Evolutionary conservation across 2,888 invertebrate species (phyloP).

Genomic region (Cerastis leucographa): DNA sequence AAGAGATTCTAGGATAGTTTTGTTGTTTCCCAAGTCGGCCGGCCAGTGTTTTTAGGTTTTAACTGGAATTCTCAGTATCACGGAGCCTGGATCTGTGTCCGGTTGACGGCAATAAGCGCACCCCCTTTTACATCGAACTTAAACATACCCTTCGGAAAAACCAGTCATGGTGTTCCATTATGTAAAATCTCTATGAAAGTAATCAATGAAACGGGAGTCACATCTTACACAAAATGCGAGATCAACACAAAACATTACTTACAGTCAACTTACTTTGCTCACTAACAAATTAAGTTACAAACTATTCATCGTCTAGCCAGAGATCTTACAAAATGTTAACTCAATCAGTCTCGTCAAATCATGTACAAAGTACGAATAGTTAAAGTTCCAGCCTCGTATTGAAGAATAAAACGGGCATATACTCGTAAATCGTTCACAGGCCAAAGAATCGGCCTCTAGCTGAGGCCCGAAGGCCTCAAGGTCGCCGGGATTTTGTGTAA

Average conservation of each 20-base stretch:
- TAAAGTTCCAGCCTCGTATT: conserved; percentile 39
- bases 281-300: conserved; percentile 37
- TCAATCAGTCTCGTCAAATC: conserved; percentile 54
- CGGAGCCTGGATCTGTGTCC: too few relatives aligned
- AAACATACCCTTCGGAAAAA: background rate
- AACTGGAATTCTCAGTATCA: too few relatives aligned
- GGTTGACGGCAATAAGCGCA: too few relatives aligned
- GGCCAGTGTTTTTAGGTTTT: too few relatives aligned
- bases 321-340: conserved; percentile 35
- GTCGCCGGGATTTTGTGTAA: conserved; percentile 59
- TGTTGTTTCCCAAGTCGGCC: too few relatives aligned
- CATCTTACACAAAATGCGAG: background rate
- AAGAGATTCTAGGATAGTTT: background rate
- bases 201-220: background rate
- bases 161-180: background rate
- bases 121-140: too few relatives aligned
- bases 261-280: background rate
- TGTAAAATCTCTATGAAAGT: background rate
- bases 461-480: conserved; percentile 57
- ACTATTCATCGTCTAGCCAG: conserved; percentile 15
- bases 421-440: conserved; percentile 74
- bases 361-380: conserved; percentile 30
- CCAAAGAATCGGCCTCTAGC: conserved; percentile 64
- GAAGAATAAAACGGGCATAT: conserved; percentile 69
- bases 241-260: conserved; percentile 1